Evolutionary conservation across 1,140 invertebrate species (phyloP).

Genomic region (Apis cerana): DNA sequence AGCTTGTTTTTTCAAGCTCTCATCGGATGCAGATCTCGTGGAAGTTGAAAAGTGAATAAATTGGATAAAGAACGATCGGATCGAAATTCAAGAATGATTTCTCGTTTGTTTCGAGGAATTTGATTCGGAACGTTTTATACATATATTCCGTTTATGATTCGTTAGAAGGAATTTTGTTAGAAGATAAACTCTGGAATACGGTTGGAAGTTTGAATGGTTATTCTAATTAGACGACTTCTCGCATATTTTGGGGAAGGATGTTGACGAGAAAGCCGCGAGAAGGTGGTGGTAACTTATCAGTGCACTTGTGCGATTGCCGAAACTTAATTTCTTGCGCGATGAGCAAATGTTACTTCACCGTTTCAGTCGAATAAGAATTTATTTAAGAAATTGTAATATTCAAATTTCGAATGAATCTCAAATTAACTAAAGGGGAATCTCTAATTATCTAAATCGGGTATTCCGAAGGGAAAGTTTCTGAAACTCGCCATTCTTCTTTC

Average conservation of each 20-base stretch:
- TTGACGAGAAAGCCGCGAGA: neutral
- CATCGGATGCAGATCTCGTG: no score
- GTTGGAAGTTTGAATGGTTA: conserved; percentile 8
- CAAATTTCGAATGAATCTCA: no score
- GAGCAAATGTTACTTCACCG: neutral
- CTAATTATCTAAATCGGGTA: no score
- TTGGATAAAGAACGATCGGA: no score
- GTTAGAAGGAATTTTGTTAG: neutral
- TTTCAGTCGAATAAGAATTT: neutral
- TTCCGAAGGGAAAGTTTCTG: no score
- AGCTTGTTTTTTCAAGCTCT: no score
- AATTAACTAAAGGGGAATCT: no score
- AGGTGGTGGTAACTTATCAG: neutral
- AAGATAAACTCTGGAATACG: neutral
- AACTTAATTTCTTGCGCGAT: neutral
- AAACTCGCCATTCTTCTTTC: no score
- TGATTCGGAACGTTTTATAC: no score
- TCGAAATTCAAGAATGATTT: no score
- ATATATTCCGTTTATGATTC: neutral
- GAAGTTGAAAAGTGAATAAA: no score
- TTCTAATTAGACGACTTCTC: conserved; percentile 2
- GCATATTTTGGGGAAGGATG: neutral
- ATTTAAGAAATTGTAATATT: neutral
- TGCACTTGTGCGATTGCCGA: neutral
- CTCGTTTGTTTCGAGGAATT: no score